A percentile compares a stretch with the other conserved stretches of the same genome.
Evolutionary conservation across 2,888 invertebrate genomes (phyloP).

Genomic region (Cremastobaeus sp.): DNA sequence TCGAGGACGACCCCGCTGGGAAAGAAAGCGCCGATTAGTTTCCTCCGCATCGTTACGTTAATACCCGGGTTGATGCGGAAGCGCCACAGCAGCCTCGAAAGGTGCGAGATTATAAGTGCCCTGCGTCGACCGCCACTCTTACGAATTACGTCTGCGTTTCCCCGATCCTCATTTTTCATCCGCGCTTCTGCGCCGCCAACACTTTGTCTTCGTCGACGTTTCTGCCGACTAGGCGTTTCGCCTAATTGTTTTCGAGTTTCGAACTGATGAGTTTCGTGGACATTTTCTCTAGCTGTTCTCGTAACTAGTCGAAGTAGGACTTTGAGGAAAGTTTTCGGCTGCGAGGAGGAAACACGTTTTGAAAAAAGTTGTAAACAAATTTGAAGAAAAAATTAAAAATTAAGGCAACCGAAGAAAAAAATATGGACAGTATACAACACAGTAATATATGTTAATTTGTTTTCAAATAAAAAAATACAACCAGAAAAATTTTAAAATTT

Average conservation of each 20-base stretch:
- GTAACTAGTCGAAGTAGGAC: too few relatives aligned
- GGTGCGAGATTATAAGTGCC: conserved; percentile 46
- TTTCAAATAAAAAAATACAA: too few relatives aligned
- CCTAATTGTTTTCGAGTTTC: conserved; percentile 21
- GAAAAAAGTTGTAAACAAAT: too few relatives aligned
- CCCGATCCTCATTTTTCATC: conserved; percentile 24
- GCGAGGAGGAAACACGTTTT: too few relatives aligned
- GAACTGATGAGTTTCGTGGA: too few relatives aligned
- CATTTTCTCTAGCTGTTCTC: too few relatives aligned
- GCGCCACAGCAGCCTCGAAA: conserved; percentile 47
- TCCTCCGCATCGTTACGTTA: conserved; percentile 66
- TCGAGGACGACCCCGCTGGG: conserved; percentile 58
- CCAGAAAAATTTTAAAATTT: too few relatives aligned
- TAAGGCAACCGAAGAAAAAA: too few relatives aligned
- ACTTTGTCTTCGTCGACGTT: conserved; percentile 16
- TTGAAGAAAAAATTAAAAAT: too few relatives aligned
- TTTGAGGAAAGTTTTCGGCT: too few relatives aligned
- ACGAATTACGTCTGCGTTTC: conserved; percentile 3
- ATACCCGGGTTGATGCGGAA: conserved; percentile 67
- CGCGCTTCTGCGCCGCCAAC: conserved; percentile 4
- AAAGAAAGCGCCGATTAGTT: conserved; percentile 66
- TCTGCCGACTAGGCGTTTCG: not conserved
- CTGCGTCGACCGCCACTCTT: conserved; percentile 14
- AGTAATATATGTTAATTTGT: too few relatives aligned
- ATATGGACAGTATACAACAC: too few relatives aligned